Percentiles rank a stretch among this genome's conserved stretches.
Conservation (phyloP, 2,113 vertebrate species). For the Merops nubicus region DNA sequence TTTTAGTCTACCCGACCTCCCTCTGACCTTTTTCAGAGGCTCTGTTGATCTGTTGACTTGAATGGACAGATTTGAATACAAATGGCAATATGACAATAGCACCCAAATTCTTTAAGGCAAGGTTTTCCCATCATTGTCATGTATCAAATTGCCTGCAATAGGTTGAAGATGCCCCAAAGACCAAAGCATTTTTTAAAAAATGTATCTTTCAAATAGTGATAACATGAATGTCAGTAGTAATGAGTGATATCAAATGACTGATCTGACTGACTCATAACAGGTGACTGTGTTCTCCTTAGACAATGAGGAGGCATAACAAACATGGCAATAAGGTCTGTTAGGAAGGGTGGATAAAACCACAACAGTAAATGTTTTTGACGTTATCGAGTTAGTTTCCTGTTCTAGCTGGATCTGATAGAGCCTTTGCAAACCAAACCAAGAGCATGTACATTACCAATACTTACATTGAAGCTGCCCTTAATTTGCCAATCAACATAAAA, state of each 20-base stretch:
- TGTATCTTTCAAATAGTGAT: neutral
- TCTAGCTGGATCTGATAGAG: neutral
- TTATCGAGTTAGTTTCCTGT: neutral
- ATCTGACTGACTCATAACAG: neutral
- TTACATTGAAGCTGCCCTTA: neutral
- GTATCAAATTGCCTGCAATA: neutral
- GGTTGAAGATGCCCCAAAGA: neutral
- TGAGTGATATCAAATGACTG: neutral
- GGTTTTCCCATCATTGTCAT: neutral
- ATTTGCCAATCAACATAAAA: neutral
- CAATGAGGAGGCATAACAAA: neutral
- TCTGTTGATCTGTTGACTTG: neutral
- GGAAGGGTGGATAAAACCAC: neutral
- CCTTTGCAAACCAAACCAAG: neutral
- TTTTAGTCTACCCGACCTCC: conserved; percentile 7
- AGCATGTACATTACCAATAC: neutral
- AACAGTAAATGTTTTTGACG: neutral
- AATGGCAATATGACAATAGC: neutral
- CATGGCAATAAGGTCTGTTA: neutral
- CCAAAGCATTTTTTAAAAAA: neutral
- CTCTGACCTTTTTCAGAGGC: neutral
- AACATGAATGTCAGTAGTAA: neutral
- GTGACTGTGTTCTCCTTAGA: neutral
- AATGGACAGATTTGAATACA: conserved; percentile 17
- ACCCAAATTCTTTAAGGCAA: neutral